A percentile compares a stretch with the other conserved stretches of the same genome.
These are phyloP conservation scores for Archilochus colubris DNA, from an alignment of 2,113 vertebrate species.

Conservation along the genomic window DNA sequence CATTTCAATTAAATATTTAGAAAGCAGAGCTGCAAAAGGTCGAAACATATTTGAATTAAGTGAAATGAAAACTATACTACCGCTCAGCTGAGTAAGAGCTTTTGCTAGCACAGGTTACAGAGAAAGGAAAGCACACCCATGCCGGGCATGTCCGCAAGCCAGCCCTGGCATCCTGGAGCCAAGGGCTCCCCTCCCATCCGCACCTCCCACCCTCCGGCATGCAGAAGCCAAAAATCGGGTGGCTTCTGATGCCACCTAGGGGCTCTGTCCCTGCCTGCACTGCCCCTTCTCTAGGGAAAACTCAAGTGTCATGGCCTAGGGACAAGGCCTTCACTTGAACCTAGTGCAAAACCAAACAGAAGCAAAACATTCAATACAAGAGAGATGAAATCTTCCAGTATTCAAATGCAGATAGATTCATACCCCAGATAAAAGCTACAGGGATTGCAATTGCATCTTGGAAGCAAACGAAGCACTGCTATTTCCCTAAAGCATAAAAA, in stretches of 20 bases:
- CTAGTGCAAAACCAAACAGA: not conserved
- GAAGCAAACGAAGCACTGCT: not conserved
- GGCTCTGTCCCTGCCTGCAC: slow-evolving; percentile 32
- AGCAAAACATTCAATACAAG: not conserved
- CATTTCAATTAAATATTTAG: slow-evolving; percentile 65
- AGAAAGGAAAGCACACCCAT: not conserved
- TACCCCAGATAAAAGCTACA: not conserved
- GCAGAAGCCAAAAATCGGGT: not conserved
- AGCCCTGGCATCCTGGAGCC: not conserved
- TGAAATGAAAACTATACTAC: not conserved
- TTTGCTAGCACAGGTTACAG: not conserved
- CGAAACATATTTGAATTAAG: slow-evolving; percentile 5
- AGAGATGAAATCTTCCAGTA: not conserved
- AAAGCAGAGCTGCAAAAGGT: slow-evolving; percentile 18
- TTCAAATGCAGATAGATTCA: not conserved
- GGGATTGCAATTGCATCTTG: not conserved
- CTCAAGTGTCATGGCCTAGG: not conserved
- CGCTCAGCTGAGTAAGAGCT: not conserved
- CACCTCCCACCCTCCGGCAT: not conserved
- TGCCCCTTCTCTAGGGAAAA: not conserved
- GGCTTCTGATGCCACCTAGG: slow-evolving; percentile 62
- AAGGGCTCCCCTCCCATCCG: not conserved
- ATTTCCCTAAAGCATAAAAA: not conserved
- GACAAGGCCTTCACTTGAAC: not conserved
- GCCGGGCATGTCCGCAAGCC: rapidly evolving